Base-by-base conservation (phyloP, 2,797 vertebrate species). In the Lutjanus campechanus region DNA sequence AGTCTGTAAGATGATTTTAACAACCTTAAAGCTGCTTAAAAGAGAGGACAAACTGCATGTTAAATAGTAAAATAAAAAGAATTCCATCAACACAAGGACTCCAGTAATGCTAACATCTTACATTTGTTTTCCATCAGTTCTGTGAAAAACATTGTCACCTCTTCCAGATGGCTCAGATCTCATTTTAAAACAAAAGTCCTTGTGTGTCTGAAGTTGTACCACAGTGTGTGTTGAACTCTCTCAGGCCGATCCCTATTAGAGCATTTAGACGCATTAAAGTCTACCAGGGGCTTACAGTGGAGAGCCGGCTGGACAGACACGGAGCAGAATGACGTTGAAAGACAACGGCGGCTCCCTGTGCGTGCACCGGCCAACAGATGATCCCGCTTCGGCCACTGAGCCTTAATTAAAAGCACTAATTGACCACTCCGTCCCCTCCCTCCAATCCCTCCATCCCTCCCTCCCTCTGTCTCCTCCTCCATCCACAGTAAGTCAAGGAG, bases 401-500 rank as follows among this genome's bases (percentile, higher is more conserved):
- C 92, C 93, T 94, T 96, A 95, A 96, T 96, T 96, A 96, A 95
- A 95, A 95, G 88, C 92, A 95, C 92, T 95, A 95, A 96, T 96
- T 95, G 94, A 95, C 93, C 93, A 91, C 92, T 95, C 91, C 75
- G 76, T 88, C 90, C 90, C 96, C 82, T 85, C 87, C 82, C 79
- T 63, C 76, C 76, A 40, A 70, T 83, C 82, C 85, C 77, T 85
- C 82, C 29, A 70, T 63, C 95, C 95, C 77, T 79, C 88, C 88
- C 87, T 77, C 88, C 77, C 88, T 63, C 84, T 55, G 77, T 82
- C 82, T 87, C 86, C 85, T 87, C 86, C 79, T 92, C 87, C 86
- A 79, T 88, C 96, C 95, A 88, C 96, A 99, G 98, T 99, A 96
- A 99, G 97, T 97, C 98, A 99, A 97, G 98, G 98, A 95, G 97